Base-by-base conservation (phyloP, 2,113 vertebrate genomes). In the Todiramphus chloris region DNA sequence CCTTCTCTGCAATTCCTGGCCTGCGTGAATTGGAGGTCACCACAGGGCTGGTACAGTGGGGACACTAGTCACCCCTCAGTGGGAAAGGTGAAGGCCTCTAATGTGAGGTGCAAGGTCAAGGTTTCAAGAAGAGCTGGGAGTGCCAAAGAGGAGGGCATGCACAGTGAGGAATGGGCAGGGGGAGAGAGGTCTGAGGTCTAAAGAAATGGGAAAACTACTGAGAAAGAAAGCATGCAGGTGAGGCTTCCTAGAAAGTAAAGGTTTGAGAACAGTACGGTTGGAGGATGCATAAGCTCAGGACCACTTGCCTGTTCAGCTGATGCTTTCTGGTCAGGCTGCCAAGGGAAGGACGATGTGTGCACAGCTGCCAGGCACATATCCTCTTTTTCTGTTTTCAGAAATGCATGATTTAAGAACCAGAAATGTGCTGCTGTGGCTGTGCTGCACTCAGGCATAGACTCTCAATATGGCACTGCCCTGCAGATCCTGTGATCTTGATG, bases 311-410 rank as follows among this genome's bases (percentile, higher is more conserved):
- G 5, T 53, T 89, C 76, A 91, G 44, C 33, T 50, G 16, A 44
- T 66, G 30, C 14, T 83, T 69, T 89, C 33, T 70, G n/a, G 15
- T 41, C 35, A 62, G 53, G 58, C 25, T 87, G 11, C 41, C 18
- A n/a, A 83, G 46, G 70, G 31, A 75, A 87, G n/a, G 14, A 50
- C 10, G 4, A 15, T 0, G 0, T 0, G 0, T 39, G 7, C 39
- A 46, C 10, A 37, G 11, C 64, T 84, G 46, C 30, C 31, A 82
- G 82, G 27, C 33, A 51, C 25, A 59, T 41, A 43, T 75, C 31
- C 46, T 75, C 80, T 77, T 89, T 84, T 74, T 76, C 62, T 73
- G 5, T 15, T 78, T 89, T 59, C 7, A 84, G 64, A 78, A 89
- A 44, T 18, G 25, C 2, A 9, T 28, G 9, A 27, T 68, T 60